These are phyloP conservation scores for Amblyornis subalaris DNA, from an alignment of 2,113 vertebrate species.

Conservation along the genomic window DNA sequence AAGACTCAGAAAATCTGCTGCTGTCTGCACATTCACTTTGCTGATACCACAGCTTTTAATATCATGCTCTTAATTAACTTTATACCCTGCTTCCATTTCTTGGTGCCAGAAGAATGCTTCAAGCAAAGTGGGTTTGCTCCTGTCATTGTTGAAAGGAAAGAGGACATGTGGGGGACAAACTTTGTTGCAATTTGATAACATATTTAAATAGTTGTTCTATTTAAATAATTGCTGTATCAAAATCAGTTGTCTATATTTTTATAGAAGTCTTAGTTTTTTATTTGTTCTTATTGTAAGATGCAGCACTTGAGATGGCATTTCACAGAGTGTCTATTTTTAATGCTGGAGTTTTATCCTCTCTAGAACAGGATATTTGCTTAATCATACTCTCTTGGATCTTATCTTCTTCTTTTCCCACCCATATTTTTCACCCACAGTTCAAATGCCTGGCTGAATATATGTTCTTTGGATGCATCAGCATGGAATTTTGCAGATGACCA, in stretches of 20 bases:
- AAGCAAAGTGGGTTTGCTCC: neutral
- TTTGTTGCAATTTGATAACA: neutral
- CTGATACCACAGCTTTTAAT: constrained; percentile 2
- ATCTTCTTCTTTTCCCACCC: neutral
- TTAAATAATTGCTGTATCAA: neutral
- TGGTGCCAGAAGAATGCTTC: neutral
- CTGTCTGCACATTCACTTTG: neutral
- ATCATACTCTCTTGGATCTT: neutral
- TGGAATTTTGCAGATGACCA: constrained; percentile 29
- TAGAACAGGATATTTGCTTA: neutral
- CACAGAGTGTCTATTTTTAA: neutral
- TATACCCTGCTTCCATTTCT: neutral
- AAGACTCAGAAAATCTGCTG: constrained; percentile 21
- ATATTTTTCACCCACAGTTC: neutral
- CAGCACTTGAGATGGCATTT: neutral
- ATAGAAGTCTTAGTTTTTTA: neutral
- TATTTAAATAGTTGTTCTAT: neutral
- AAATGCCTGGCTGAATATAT: neutral
- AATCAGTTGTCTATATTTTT: neutral
- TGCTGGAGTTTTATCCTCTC: neutral
- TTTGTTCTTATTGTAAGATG: neutral
- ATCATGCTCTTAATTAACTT: neutral
- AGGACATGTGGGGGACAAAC: neutral
- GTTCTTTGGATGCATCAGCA: neutral
- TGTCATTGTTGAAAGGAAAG: neutral